phyloP scores from a whole-genome alignment of 2,888 invertebrate genomes.

The Cotesia congregata region DNA sequence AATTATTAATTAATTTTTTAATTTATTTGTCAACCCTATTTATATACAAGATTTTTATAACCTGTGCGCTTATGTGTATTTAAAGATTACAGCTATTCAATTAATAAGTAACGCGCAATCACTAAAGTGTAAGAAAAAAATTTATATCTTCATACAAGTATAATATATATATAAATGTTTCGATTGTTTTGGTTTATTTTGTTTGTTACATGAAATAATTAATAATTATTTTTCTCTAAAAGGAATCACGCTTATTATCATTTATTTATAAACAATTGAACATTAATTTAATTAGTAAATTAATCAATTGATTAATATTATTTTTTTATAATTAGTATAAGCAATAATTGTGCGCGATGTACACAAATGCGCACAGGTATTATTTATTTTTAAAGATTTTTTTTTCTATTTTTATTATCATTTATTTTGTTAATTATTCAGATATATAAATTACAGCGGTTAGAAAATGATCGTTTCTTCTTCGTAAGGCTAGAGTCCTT shows the following conservation, averaged over 20 bases:
- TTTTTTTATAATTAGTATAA: slow-evolving; percentile 23
- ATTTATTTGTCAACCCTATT: slow-evolving; percentile 50
- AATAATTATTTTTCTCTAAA: not conserved
- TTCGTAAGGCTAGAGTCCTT: slow-evolving; percentile 53
- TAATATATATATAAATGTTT: slow-evolving; percentile 20
- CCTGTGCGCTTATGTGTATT: slow-evolving; percentile 46
- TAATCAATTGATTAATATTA: slow-evolving; percentile 29
- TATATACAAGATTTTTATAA: slow-evolving; percentile 46
- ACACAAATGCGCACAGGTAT: slow-evolving; percentile 47
- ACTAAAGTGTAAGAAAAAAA: slow-evolving; percentile 15
- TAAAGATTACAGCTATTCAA: slow-evolving; percentile 32
- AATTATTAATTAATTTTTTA: slow-evolving; percentile 26
- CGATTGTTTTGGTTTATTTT: not conserved
- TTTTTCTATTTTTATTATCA: slow-evolving; percentile 44
- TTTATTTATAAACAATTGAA: not conserved
- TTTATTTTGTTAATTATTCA: slow-evolving; percentile 31
- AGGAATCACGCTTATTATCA: slow-evolving; percentile 31
- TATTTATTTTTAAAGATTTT: slow-evolving; percentile 37
- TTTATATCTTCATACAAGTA: slow-evolving; percentile 3
- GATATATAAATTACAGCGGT: slow-evolving; percentile 53
- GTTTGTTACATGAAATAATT: not conserved
- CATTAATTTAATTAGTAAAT: not conserved
- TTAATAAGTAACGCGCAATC: slow-evolving; percentile 24
- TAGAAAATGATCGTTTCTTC: slow-evolving; percentile 55
- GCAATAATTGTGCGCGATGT: slow-evolving; percentile 32